Evolutionary conservation across 2,113 vertebrate species (phyloP), one percentile per base, ranked within the genome.

Genomic region (Panthera leo): DNA sequence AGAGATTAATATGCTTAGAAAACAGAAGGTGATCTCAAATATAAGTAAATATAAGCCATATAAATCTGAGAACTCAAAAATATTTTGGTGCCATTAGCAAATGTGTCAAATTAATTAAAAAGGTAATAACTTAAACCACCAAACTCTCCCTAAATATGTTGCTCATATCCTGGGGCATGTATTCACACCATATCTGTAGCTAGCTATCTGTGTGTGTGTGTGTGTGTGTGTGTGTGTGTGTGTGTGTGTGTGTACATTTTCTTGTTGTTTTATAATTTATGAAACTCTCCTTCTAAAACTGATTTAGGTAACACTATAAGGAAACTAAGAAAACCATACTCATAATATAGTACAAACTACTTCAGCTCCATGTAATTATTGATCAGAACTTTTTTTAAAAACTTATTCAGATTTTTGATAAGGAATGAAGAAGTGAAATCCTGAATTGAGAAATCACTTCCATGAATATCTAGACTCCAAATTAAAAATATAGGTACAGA

Each of bases 51-150:
- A 70, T 51, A 84, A 83, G 23, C 12, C 21, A 68, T 29, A 34
- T 45, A 84, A 76, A 65, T 91, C 51, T 48, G 31, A 91, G 73
- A 91, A 85, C 16, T 85, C 71, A 94, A 92, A 85, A 65, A 51
- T 51, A 73, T 63, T 93, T 93, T 55, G 39, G 18, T 75, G 13
- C 42, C 63, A 76, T 76, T 89, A 83, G 39, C 67, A 90, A 93
- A 87, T 78, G 55, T 53, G 90, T 93, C 82, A 83, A 92, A 93
- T 89, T 70, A 91, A 84, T 25, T 70, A 15, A 80, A 85, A 85
- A 61, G 5, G 2, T 61, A 61, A 85, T 45, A 76, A 36, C n/a
- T 67, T 94, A 73, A 73, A 36, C 42, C 25, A 92, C 58, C 8
- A 89, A 51, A n/a, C 5, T 36, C 73, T 84, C 29, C 61, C 39